A percentile compares a stretch with the other conserved stretches of the same genome.
These are phyloP conservation scores for Cydia splendana DNA, from an alignment of 1,140 invertebrate species.

Conservation along the genomic window DNA sequence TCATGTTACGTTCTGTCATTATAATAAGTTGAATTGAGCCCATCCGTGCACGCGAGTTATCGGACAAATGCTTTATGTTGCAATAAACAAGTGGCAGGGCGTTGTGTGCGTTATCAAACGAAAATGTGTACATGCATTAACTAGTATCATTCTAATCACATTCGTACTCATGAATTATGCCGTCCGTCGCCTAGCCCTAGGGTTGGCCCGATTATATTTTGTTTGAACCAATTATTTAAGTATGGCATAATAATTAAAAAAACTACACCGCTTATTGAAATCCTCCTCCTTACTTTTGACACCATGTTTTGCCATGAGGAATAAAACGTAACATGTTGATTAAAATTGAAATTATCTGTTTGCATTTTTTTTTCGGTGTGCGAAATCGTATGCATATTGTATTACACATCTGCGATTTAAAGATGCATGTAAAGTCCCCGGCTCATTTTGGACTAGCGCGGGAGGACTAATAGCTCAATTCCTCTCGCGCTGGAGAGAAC, in stretches of 20 bases:
- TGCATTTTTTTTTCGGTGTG: no score
- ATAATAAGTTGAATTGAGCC: background rate
- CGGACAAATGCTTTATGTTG: conserved; percentile 33
- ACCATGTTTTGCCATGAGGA: no score
- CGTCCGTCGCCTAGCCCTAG: background rate
- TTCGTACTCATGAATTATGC: conserved; percentile 51
- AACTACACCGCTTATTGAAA: no score
- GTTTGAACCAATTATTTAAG: background rate
- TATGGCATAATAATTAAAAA: background rate
- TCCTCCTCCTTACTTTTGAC: no score
- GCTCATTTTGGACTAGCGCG: no score
- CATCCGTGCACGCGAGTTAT: background rate
- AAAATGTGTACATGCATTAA: conserved; percentile 47
- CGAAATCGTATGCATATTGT: no score
- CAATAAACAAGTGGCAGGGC: conserved; percentile 51
- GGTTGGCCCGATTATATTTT: background rate
- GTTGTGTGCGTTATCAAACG: conserved; percentile 51
- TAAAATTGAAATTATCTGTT: no score
- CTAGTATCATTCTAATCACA: conserved; percentile 53
- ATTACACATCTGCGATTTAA: no score
- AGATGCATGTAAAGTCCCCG: no score
- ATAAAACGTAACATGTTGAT: no score
- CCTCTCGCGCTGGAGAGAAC: no score
- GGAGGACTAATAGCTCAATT: no score
- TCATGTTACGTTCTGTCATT: background rate